Evolutionary conservation across 2,888 invertebrate genomes (phyloP), one percentile per base, ranked within the genome.

Genomic region (Drosophila yooni): DNA sequence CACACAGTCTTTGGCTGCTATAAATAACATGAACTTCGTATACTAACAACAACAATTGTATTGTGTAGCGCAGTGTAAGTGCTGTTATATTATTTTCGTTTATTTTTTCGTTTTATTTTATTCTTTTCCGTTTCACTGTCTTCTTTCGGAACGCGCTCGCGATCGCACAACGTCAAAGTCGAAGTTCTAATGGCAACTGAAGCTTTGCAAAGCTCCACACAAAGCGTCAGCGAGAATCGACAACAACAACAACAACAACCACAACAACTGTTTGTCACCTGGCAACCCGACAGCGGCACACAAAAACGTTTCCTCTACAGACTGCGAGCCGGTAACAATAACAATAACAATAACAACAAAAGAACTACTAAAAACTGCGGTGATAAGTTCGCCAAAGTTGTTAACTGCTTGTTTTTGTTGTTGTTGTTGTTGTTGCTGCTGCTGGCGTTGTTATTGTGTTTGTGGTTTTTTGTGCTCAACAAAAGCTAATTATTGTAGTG

Each of bases 171-270:
- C 85, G 85, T 88, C 90, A 90, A 78, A 84, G 80, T 88, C 87
- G 87, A 90, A 90, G 90, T 87, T 87, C 87, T 87, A 82, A 87
- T 76, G 90, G 71, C 88, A 84, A 87, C 87, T 87, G 87, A 87
- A 89, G 90, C 89, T 89, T 80, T 72, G 71, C 73, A 76, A 76
- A 89, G 90, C 85, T 88, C 76, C 73, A 38, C 46, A 58, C 77
- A 62, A 50, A 58, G 68, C 79, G 82, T 70, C 79, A 78, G 54
- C 59, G 72, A 63, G 52, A 71, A 51, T 31, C 21, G 3, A 56
- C 60, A 62, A 53, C 51, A 50, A 43, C 43, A 40, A 43, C 60
- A 64, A 60, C 62, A 68, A 21, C 21, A 21, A 21, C 21, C 21
- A 70, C 46, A 68, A 58, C 66, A 68, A 70, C 43, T 29, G 63